Base-by-base conservation (phyloP, 2,797 vertebrate species). In the Apodemus agrarius region DNA sequence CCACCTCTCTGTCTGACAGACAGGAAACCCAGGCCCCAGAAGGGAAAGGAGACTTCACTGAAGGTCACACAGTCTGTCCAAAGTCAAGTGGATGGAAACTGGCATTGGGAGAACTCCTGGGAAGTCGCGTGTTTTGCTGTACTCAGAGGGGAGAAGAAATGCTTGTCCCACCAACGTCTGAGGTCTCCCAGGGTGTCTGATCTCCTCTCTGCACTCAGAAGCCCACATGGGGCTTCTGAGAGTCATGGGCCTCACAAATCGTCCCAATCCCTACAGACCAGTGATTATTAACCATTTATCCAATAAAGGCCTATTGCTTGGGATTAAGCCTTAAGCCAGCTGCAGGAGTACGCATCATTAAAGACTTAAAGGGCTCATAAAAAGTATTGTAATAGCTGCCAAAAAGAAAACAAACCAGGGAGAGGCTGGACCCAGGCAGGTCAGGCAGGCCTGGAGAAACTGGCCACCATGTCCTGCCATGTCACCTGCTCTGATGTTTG, bases 281-380 rank as follows among this genome's bases (percentile, higher is more conserved):
- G 93, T 92, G 97, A 96, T 97, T 97, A 97, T 97, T 97, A 98
- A 96, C 96, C 90, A 96, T 97, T 98, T 98, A 97, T 97, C 97
- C 97, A 97, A 98, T 97, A 96, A 97, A 97, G 97, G 46, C 94
- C 95, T 88, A 96, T 97, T 97, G 96, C 96, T 90, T 49, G 59
- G 98, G 97, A 98, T 98, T 97, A 97, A 95, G 90, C 88, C 90
- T 91, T 97, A 97, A 97, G 96, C 96, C 96, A 96, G 95, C 92
- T 89, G 91, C 67, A 95, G 76, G 95, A 96, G 83, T 65, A 72
- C 40, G 93, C 89, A 81, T 96, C 97, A 92, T 97, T 97, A 97
- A 97, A 97, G 96, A 97, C 94, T 97, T 98, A 97, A 95, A 69
- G 94, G 93, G 67, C 95, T 97, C 96, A 91, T 95, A 96, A 97